Evolutionary conservation across 2,797 vertebrate species (phyloP), one percentile per base, ranked within the genome.

Genomic region (Aeoliscus strigatus): DNA sequence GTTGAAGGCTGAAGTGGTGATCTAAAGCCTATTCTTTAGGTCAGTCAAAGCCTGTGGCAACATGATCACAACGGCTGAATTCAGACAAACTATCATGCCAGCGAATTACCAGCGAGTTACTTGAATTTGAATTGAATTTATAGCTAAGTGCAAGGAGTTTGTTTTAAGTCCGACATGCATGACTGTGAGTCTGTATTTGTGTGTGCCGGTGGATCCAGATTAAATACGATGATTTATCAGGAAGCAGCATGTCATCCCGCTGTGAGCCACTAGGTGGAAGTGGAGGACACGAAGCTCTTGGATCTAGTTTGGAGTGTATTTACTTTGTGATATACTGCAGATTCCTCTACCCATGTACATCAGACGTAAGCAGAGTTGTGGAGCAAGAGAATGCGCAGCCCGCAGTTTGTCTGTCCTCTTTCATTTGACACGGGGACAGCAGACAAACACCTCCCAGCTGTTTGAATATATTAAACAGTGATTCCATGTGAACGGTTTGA

Each of bases 361-460:
- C 44, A 43, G 39, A 51, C 45, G 53, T 53, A 59, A 56, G 54
- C 58, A 48, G 54, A 36, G 60, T 46, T 9, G 31, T 18, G 50
- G 59, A 61, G 38, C 52, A 67, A 56, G 40, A 59, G 59, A 66
- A 53, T 49, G 50, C 45, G 64, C 74, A 60, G 53, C 60, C 70
- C 73, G 71, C 70, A 81, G 74, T 79, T 75, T 81, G 66, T 66
- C 74, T 29, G 18, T 65, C 63, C 71, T 68, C 48, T 67, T 72
- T 79, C 65, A 70, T 75, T 77, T 81, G 59, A 80, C 67, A 69
- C 71, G 42, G 73, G 54, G 54, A 76, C 66, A 73, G 47, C 43
- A 46, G 66, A 62, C 39, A 77, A n/a, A 73, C 67, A 75, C 71
- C 79, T 79, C 60, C 64, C 60, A 78, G 75, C 76, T 79, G 75